Percentiles rank a stretch among this genome's conserved stretches.
Evolutionary conservation across 2,797 vertebrate genomes (phyloP).

Genomic region (Tachyglossus aculeatus): DNA sequence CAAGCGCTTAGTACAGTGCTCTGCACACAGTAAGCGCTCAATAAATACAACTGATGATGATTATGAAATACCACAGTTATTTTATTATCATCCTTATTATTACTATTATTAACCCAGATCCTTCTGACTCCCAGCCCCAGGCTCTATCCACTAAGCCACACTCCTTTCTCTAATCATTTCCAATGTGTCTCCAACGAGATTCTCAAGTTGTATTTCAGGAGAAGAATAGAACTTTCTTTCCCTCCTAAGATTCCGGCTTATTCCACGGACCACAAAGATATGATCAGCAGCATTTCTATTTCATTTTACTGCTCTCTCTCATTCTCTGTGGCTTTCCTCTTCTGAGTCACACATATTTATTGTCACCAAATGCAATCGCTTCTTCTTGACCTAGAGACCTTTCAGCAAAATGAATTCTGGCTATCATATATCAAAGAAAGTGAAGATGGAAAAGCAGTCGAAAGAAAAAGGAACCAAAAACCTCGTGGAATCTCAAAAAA

Average conservation of each 20-base stretch:
- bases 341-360: slow-evolving; percentile 34
- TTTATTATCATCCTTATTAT: too few relatives aligned
- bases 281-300: background rate
- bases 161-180: slow-evolving; percentile 19
- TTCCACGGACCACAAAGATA: background rate
- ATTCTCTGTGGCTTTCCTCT: background rate
- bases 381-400: background rate
- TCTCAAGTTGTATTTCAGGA: slow-evolving; percentile 1
- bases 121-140: too few relatives aligned
- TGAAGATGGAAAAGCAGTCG: slow-evolving; percentile 1
- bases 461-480: slow-evolving; percentile 13
- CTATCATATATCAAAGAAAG: slow-evolving; percentile 26
- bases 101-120: too few relatives aligned
- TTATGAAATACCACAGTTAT: too few relatives aligned
- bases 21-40: background rate
- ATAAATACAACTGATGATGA: too few relatives aligned
- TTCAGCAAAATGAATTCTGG: slow-evolving; percentile 26
- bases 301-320: background rate
- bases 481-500: slow-evolving; percentile 19
- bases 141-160: too few relatives aligned
- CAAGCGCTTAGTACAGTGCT: background rate
- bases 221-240: slow-evolving; percentile 3
- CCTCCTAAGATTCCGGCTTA: background rate
- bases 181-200: slow-evolving; percentile 13
- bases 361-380: slow-evolving; percentile 24